Conservation (phyloP, 2,113 vertebrate genomes). For the Galemys pyrenaicus region DNA sequence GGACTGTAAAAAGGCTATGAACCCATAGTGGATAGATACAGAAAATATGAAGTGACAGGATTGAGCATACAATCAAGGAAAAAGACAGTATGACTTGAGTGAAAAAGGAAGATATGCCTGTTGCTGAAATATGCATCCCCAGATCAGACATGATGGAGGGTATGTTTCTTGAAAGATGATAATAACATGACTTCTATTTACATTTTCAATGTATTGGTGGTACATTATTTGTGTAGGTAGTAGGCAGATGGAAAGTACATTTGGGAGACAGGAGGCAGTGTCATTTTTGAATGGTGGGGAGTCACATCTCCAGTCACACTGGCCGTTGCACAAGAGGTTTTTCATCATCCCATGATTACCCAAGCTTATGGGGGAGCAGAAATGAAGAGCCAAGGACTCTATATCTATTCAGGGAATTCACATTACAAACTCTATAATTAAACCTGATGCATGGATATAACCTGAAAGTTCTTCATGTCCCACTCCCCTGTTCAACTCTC, state of each 20-base stretch:
- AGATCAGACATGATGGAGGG: background rate
- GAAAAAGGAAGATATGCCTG: background rate
- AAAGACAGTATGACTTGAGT: background rate
- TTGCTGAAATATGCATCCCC: background rate
- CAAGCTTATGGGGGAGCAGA: background rate
- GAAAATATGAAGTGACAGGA: background rate
- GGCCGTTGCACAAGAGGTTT: background rate
- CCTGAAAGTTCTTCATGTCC: background rate
- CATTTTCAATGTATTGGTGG: background rate
- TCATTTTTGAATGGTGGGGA: background rate
- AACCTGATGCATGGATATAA: slow-evolving; percentile 21
- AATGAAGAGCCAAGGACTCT: background rate
- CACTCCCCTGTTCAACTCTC: background rate
- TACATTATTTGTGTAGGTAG: background rate
- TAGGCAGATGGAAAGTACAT: background rate
- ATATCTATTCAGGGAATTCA: slow-evolving; percentile 37
- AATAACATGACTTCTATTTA: background rate
- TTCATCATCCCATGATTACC: background rate
- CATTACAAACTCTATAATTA: slow-evolving; percentile 49
- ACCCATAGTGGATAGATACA: background rate
- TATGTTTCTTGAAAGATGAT: background rate
- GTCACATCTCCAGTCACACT: background rate
- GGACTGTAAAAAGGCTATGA: background rate
- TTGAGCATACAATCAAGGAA: background rate
- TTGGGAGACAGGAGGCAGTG: background rate